Evolutionary conservation across 1,140 invertebrate genomes (phyloP), one percentile per base, ranked within the genome.

Genomic region (Atta colombica): DNA sequence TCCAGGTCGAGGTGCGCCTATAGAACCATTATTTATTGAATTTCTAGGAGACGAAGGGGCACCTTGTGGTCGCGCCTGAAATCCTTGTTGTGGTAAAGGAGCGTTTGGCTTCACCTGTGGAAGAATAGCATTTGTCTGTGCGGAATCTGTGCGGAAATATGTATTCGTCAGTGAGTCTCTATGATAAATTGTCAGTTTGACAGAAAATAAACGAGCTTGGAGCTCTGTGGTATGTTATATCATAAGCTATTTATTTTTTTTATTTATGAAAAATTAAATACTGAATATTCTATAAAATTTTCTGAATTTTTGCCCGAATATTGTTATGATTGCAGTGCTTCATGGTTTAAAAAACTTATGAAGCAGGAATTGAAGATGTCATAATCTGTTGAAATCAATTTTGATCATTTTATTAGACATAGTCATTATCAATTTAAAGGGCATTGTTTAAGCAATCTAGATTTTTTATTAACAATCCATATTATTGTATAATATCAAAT

Each of bases 21-120:
- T 7, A n/a, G 92, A 77, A 75, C 91, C 93, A 89, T 94, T 94
- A 87, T 94, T 93, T 88, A 91, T 78, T 14, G 93, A 93, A 77
- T 87, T 92, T 82, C 92, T 91, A 3, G 92, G 91, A 21, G 89
- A 87, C 39, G 80, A 77, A 71, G 89, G 77, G 31, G 78, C 84
- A 90, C 87, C 86, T 87, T 91, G 93, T 55, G 91, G 89, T 90
- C 92, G 69, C 58, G 86, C 88, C 90, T 93, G 93, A 80, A 91
- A 92, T 61, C 88, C 88, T 61, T 71, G 88, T 63, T 87, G 66
- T 68, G 88, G 77, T 49, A 84, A 85, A 12, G 78, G 71, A 45
- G 72, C 82, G 85, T 87, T 92, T 87, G 92, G 85, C 78, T 94
- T 94, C 69, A 92, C 91, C 90, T 92, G 87, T 45, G 85, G 72